These are phyloP conservation scores for Campylomormyrus numenius DNA, from an alignment of 2,113 vertebrate genomes.

Conservation along the genomic window DNA sequence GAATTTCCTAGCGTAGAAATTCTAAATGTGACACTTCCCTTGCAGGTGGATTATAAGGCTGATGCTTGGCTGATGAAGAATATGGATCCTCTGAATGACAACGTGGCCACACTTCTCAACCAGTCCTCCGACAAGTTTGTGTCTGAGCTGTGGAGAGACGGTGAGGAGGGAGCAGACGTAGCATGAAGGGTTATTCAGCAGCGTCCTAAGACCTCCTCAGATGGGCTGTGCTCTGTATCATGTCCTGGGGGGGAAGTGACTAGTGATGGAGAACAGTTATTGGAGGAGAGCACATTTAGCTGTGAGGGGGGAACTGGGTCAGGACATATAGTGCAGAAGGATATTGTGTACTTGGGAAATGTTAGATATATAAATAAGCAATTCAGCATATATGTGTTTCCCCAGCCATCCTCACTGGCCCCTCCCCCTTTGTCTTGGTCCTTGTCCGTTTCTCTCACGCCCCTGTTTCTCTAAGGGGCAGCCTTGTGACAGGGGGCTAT, in stretches of 20 bases:
- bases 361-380: background rate
- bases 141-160: slow-evolving; percentile 94
- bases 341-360: background rate
- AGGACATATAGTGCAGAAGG: background rate
- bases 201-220: background rate
- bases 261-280: background rate
- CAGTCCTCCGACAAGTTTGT: slow-evolving; percentile 95
- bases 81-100: slow-evolving; percentile 97
- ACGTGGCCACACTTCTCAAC: slow-evolving; percentile 86
- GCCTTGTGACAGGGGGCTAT: slow-evolving; percentile 85
- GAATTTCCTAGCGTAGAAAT: background rate
- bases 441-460: slow-evolving; percentile 63
- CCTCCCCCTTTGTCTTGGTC: slow-evolving; percentile 9
- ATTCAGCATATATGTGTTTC: background rate
- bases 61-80: slow-evolving; percentile 99
- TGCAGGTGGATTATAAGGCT: slow-evolving; percentile 95
- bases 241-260: background rate
- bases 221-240: background rate
- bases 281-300: background rate
- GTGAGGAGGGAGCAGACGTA: slow-evolving; percentile 58
- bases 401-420: background rate
- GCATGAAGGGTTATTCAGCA: background rate
- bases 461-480: slow-evolving; percentile 72
- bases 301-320: background rate
- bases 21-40: background rate